A percentile compares a stretch with the other conserved stretches of the same genome.
phyloP scores from a whole-genome alignment of 1,140 invertebrate species.

The Ridgeia piscesae region DNA sequence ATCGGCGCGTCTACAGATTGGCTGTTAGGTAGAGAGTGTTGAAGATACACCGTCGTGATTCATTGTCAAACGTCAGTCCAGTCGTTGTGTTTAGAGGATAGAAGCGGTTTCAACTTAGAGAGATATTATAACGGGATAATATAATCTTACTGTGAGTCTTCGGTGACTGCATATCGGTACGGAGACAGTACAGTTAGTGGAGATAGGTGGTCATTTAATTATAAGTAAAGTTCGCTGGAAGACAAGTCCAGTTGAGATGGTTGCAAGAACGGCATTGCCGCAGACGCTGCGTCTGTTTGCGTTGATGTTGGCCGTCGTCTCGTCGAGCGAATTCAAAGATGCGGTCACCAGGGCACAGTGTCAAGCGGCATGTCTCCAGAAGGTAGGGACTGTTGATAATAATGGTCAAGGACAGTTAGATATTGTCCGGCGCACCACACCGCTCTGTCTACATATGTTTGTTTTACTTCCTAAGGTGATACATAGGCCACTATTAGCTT shows the following conservation, averaged over 20 bases:
- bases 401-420: neutral
- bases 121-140: neutral
- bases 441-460: too few species aligned
- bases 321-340: neutral
- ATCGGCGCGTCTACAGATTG: neutral
- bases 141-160: neutral
- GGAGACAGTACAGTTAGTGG: neutral
- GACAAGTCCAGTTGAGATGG: neutral
- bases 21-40: neutral
- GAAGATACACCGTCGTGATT: neutral
- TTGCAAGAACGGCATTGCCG: neutral
- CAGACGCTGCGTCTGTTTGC: neutral
- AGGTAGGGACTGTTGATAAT: neutral
- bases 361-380: neutral
- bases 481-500: too few species aligned
- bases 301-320: neutral
- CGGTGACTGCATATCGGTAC: neutral
- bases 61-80: neutral
- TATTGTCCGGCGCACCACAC: too few species aligned
- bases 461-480: too few species aligned
- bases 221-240: neutral
- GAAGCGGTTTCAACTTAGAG: neutral
- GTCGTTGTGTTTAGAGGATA: neutral
- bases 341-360: neutral
- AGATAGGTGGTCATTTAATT: neutral